These are phyloP conservation scores for Bimastos eiseni DNA, from an alignment of 2,888 invertebrate genomes.

Conservation along the genomic window DNA sequence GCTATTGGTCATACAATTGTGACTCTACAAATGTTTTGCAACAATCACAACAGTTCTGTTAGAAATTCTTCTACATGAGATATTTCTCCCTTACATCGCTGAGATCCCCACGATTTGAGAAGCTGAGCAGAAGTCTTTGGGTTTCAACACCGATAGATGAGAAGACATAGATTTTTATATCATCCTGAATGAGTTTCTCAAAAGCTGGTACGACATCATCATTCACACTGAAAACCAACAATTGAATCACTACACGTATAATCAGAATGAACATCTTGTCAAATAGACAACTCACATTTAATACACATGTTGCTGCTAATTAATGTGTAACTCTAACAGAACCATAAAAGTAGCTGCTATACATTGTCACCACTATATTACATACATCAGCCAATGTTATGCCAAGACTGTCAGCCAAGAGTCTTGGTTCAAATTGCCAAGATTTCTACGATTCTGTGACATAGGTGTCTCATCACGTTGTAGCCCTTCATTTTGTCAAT, in stretches of 20 bases:
- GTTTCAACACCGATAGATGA: background rate
- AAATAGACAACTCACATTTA: background rate
- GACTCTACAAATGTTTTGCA: background rate
- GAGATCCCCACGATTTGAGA: background rate
- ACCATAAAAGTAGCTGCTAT: background rate
- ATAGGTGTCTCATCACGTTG: too few relatives aligned
- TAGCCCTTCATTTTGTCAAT: too few relatives aligned
- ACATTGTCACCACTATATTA: background rate
- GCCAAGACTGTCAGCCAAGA: background rate
- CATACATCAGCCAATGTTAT: background rate
- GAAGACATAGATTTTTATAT: background rate
- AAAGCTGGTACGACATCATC: background rate
- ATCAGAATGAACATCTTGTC: background rate
- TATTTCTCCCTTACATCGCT: background rate
- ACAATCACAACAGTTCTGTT: background rate
- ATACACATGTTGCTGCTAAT: background rate
- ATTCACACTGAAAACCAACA: background rate
- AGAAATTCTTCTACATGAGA: background rate
- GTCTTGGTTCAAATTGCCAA: too few relatives aligned
- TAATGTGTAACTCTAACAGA: background rate
- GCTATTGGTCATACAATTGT: background rate
- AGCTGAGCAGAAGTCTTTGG: constrained; percentile 6
- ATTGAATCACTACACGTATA: too few relatives aligned
- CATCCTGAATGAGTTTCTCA: background rate
- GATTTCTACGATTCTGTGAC: too few relatives aligned